These are phyloP conservation scores for Papilio protenor DNA, from an alignment of 2,888 invertebrate species.

Conservation along the genomic window DNA sequence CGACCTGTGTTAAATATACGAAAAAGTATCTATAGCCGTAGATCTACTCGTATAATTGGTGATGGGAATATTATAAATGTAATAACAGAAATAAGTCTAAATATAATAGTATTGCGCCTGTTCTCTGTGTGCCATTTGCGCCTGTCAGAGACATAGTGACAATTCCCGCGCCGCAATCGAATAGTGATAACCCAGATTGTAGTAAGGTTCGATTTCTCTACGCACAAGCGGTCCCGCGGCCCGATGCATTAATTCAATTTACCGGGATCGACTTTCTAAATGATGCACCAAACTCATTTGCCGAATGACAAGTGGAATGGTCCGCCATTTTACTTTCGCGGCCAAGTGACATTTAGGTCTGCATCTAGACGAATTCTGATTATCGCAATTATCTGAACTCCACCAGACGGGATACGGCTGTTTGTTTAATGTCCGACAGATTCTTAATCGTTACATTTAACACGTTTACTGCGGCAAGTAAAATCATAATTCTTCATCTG, in stretches of 20 bases:
- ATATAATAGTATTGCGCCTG: background rate
- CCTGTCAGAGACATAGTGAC: slow-evolving; percentile 30
- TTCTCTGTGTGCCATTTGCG: slow-evolving; percentile 17
- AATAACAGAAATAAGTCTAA: background rate
- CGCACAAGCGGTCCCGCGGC: slow-evolving; percentile 47
- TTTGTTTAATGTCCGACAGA: slow-evolving; percentile 57
- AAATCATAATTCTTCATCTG: no score
- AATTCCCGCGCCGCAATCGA: slow-evolving; percentile 34
- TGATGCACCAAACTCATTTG: slow-evolving; percentile 80
- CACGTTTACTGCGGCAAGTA: no score
- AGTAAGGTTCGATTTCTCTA: slow-evolving; percentile 50
- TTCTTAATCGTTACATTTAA: slow-evolving; percentile 51
- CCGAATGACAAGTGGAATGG: slow-evolving; percentile 76
- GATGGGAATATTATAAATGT: background rate
- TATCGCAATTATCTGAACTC: slow-evolving; percentile 61
- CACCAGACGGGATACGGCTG: slow-evolving; percentile 60
- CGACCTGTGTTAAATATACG: no score
- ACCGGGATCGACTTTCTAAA: slow-evolving; percentile 75
- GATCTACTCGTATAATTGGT: background rate
- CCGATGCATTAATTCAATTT: slow-evolving; percentile 66
- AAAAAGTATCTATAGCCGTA: no score
- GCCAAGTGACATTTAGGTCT: slow-evolving; percentile 64
- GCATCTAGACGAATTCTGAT: slow-evolving; percentile 70
- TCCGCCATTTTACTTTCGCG: slow-evolving; percentile 65
- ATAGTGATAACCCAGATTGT: slow-evolving; percentile 42